Evolutionary conservation across 2,113 vertebrate species (phyloP), one percentile per base, ranked within the genome.

Genomic region (Festucalex cinctus): DNA sequence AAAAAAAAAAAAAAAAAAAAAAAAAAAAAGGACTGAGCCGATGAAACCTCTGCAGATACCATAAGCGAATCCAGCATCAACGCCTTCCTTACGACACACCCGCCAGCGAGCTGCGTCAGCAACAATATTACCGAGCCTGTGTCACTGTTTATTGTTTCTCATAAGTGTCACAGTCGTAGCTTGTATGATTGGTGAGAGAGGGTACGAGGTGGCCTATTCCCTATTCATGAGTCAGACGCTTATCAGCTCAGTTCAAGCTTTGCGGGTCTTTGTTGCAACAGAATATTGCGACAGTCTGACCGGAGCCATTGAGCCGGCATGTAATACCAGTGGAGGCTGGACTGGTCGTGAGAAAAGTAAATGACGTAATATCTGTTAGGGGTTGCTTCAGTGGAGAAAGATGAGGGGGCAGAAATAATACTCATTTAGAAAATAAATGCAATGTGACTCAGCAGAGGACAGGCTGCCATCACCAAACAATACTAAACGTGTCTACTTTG

Each of bases 221-320:
- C 82, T 84, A 85, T 83, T 76, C 66, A 87, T 79, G 74, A 83
- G 63, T 32, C 71, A 61, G 65, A 48, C 46, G 9, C 76, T 85
- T 87, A 85, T 85, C 85, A 71, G 60, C 64, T 68, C 6, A 9
- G 60, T 69, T 80, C 80, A 14, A 86, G 76, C 69, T 80, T 75
- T 41, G 58, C 59, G 51, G 63, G 44, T 67, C 51, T 24, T 0
- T 58, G 74, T 70, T 68, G 73, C 76, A 28, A 68, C 24, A 35
- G 63, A 66, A 66, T 69, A 44, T 65, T 0, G 10, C 53, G 12
- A 65, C 58, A 3, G 16, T 61, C 75, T 61, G 69, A 74, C 73
- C 51, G 6, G 65, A 68, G 72, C 63, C 67, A 22, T 36, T 9
- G 54, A 69, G 62, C 54, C 71, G 19, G 63, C 19, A 60, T 77